A percentile compares a stretch with the other conserved stretches of the same genome.
Conservation (phyloP, 2,113 vertebrate species). For the Myiagra hebetior region DNA sequence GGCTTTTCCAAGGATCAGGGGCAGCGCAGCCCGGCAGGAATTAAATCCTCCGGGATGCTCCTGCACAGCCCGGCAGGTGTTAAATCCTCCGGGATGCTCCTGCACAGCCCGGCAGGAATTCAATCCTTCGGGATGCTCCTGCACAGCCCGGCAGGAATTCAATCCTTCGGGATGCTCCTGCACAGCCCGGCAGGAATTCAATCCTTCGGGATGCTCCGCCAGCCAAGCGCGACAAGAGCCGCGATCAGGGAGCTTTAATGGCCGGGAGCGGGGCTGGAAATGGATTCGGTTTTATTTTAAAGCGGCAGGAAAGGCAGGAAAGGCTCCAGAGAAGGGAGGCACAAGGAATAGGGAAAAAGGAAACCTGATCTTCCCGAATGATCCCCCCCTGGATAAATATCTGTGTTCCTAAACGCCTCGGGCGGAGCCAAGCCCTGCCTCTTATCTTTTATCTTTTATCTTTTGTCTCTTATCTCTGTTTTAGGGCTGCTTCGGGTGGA, state of each 20-base stretch:
- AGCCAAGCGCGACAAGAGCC: not conserved
- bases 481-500: not conserved
- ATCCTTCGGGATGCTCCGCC: not conserved
- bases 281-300: conserved; percentile 29
- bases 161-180: not conserved
- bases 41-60: too few species aligned
- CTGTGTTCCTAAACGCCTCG: not conserved
- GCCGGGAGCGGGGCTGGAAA: not conserved
- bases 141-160: not conserved
- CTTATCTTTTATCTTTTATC: not conserved
- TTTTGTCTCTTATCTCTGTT: not conserved
- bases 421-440: too few species aligned
- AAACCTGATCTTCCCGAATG: not conserved
- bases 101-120: not conserved
- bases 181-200: not conserved
- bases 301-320: not conserved
- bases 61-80: not conserved
- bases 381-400: too few species aligned
- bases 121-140: not conserved
- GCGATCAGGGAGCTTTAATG: not conserved
- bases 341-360: not conserved
- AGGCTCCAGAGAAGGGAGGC: not conserved
- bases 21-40: too few species aligned
- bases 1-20: not conserved
- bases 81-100: not conserved